Base-by-base conservation (phyloP, 2,888 invertebrate species). In the Epistrophella euchroma region DNA sequence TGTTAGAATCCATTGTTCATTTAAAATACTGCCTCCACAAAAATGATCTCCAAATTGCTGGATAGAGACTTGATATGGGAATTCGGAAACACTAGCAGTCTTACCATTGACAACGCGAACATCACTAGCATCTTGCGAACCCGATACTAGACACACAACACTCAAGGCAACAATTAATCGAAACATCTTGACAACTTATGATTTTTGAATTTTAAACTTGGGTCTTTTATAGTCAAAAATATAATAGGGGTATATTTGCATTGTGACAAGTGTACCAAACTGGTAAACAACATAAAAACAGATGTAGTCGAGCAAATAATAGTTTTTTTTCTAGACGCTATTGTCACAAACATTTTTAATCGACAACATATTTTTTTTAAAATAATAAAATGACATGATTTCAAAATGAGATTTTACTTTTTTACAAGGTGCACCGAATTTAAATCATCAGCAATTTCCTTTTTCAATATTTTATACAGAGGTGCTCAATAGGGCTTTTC, bases 131-230 rank as follows among this genome's bases (percentile, higher is more conserved):
- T 11, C 5, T 56, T n/a, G n/a, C n/a, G n/a, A n/a, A n/a, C 17
- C 55, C 4, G n/a, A 11, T 11, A 17, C 56, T 10, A 62, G 10
- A n/a, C 43, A 62, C 43, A 62, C n/a, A 25, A 62, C 43, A 17
- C 62, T 62, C 17, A 62, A 11, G 1, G n/a, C 25, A 10, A 11
- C 15, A 75, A 79, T 70, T 25, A 62, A 25, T 5, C 60, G 60
- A 15, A 62, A 62, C 62, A 62, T 62, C n/a, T 43, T 62, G 28
- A 6, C 1, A 22, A 62, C 62, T 62, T 43, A 2, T 28, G 40
- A 43, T 11, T 60, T 25, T 40, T 5, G 4, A 6, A 22, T 25
- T 15, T 4, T n/a, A 25, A 60, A 3, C 3, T 22, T 15, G 19
- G 7, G 2, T 7, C 40, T 60, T 40, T n/a, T 60, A 60, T 40